These are phyloP conservation scores for Mythimna loreyi DNA, from an alignment of 2,888 invertebrate genomes.

Conservation along the genomic window DNA sequence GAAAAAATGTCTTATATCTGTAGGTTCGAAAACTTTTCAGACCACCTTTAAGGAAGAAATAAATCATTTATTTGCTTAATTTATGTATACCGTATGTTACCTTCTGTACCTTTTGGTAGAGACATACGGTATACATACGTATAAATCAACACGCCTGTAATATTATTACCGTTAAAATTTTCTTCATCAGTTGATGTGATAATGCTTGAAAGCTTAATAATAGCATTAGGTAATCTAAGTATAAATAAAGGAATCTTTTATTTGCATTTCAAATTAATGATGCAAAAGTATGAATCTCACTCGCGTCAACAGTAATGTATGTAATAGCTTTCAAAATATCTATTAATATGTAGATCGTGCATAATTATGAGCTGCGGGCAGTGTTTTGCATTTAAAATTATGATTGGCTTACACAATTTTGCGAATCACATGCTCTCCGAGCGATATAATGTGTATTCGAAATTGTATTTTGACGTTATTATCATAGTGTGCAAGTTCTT, in stretches of 20 bases:
- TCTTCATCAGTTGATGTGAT: too few relatives aligned
- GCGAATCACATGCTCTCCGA: slow-evolving; percentile 20
- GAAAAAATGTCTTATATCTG: too few relatives aligned
- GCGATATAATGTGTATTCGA: slow-evolving; percentile 1
- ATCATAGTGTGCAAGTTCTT: background rate
- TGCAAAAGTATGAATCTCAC: slow-evolving; percentile 11
- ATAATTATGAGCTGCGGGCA: slow-evolving; percentile 40
- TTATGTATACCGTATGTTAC: too few relatives aligned
- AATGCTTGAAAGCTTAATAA: background rate
- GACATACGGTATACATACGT: too few relatives aligned
- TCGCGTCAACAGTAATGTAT: slow-evolving; percentile 25
- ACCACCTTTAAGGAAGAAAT: too few relatives aligned
- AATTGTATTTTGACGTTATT: slow-evolving; percentile 16
- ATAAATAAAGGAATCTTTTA: background rate
- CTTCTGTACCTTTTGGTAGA: too few relatives aligned
- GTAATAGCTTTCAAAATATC: slow-evolving; percentile 46
- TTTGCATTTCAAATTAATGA: background rate
- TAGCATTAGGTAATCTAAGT: background rate
- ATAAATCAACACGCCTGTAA: too few relatives aligned
- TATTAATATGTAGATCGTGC: slow-evolving; percentile 46
- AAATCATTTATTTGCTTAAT: too few relatives aligned
- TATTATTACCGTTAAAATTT: too few relatives aligned
- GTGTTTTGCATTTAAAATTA: slow-evolving; percentile 47
- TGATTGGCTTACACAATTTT: slow-evolving; percentile 31
- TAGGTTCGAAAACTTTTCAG: too few relatives aligned